Base-by-base conservation (phyloP, 2,888 invertebrate species). In the Gryllus longicercus region DNA sequence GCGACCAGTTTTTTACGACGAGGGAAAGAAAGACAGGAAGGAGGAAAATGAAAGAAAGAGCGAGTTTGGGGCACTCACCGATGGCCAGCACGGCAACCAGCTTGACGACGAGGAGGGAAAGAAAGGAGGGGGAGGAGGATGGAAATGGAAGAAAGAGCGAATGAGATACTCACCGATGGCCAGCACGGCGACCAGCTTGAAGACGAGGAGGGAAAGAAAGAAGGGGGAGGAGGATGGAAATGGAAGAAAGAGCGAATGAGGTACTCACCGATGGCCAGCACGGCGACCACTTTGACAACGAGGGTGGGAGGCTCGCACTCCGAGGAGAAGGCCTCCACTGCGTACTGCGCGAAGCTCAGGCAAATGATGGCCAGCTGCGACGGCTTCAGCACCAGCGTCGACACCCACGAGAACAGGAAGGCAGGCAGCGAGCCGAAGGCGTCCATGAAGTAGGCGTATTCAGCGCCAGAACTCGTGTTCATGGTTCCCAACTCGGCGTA, bases 371-470 rank as follows among this genome's bases (percentile, higher is more conserved):
- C 96, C 94, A 96, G 94, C 89, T 96, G 96, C 79, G 96, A 95
- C 83, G 97, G 96, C 88, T 96, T 97, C 86, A 96, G 90, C 85
- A 97, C 95, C 88, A 96, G 90, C 82, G 96, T 96, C 86, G 96
- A 96, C 87, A 95, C 95, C 96, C 96, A 96, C 86, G 96, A 95
- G 89, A 96, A 96, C 83, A 97, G 90, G 88, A 96, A 97, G 84
- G 96, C 96, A 83, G 96, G 95, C 82, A 95, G 92, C 85, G 95
- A 94, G 83, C 97, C 97, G 87, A 96, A 96, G 81, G 96, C 96
- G 88, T 96, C 96, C 94, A 96, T 95, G 88, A 96, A 96, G 88
- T 97, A 97, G 84, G 96, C 96, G 90, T 97, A 97, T 88, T 97
- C 97, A 83, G 96, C 97, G 83, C 97, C 97, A 83, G 96, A 96